Evolutionary conservation across 1,140 invertebrate species (phyloP).

Genomic region (Tetramorium parvispinum): DNA sequence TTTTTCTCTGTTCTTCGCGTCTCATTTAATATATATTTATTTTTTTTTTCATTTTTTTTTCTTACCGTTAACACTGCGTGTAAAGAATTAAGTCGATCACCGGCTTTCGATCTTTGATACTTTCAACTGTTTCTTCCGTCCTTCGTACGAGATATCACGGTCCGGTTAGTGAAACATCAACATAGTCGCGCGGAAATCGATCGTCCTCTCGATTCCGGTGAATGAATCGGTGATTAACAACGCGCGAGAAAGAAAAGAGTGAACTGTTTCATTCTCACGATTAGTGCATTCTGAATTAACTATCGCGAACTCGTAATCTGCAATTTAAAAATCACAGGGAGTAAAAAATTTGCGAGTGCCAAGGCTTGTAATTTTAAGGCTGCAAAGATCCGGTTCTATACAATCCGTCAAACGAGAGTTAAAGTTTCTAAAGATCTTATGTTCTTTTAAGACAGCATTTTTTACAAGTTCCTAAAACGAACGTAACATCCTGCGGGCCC

Average conservation of each 20-base stretch:
- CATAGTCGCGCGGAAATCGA: neutral
- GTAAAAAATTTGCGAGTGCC: constrained; percentile 6
- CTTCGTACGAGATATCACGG: constrained; percentile 3
- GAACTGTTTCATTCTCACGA: neutral
- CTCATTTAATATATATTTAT: constrained; percentile 5
- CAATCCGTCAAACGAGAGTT: neutral
- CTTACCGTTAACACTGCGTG: constrained; percentile 29
- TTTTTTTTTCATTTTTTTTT: neutral
- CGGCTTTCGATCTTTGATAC: constrained; percentile 28
- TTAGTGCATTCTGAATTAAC: constrained; percentile 8
- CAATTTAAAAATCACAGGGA: constrained; percentile 3
- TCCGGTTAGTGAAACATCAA: constrained; percentile 1
- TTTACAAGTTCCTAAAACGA: constrained; percentile 6
- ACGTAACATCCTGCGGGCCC: neutral
- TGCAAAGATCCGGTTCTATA: neutral
- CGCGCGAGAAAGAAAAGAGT: neutral
- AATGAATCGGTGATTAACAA: neutral
- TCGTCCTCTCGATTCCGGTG: neutral
- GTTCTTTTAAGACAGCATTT: neutral
- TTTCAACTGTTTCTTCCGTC: neutral
- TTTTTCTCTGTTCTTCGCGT: neutral
- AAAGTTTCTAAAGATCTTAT: neutral
- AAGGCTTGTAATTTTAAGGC: constrained; percentile 1
- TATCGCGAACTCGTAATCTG: neutral
- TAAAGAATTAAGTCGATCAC: constrained; percentile 49